Base-by-base conservation (phyloP, 2,888 invertebrate genomes). In the Sarcophaga variegata region DNA sequence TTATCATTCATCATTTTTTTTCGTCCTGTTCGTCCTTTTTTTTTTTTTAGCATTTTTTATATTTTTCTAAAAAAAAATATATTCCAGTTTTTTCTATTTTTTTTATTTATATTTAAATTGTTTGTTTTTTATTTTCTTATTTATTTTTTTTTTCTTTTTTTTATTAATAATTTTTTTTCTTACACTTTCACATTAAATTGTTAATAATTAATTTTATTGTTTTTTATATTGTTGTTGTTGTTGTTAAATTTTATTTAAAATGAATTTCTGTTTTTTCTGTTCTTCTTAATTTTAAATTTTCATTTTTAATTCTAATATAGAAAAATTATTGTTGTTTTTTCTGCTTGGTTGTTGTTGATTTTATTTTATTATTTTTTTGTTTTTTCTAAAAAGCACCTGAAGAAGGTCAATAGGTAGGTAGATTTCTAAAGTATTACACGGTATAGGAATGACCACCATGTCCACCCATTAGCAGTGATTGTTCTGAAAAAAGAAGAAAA, bases 331-430 rank as follows among this genome's bases (percentile, higher is more conserved):
- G 63, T 69, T 83, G 59, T 72, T 3, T 8, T 37, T 37, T 8
- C 2, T 37, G 37, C 0, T 12, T 54, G 2, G 14, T 54, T 54
- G 12, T 49, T 4, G 11, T 14, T 17, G 12, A 54, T 14, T 54
- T 54, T 17, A 37, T 37, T 66, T 22, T 22, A 22, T 12, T 17
- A 5, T 66, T 66, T 64, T 27, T 8, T 12, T 64, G 20, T n/a
- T 62, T 62, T 77, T 69, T 49, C 22, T 0, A 59, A 74, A 85
- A 79, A 79, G 82, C 82, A 79, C 78, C 76, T 79, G 77, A 22
- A 82, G 79, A 37, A 75, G 78, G 81, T 75, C 5, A 17, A 17
- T 54, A 62, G 75, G 60, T 67, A 77, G 74, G 49, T 62, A 47
- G 59, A 27, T 49, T 69, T 72, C 20, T 22, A 22, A 54, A 54